Evolutionary conservation across 1,140 invertebrate species (phyloP), one percentile per base, ranked within the genome.

Genomic region (Ladona fulva): DNA sequence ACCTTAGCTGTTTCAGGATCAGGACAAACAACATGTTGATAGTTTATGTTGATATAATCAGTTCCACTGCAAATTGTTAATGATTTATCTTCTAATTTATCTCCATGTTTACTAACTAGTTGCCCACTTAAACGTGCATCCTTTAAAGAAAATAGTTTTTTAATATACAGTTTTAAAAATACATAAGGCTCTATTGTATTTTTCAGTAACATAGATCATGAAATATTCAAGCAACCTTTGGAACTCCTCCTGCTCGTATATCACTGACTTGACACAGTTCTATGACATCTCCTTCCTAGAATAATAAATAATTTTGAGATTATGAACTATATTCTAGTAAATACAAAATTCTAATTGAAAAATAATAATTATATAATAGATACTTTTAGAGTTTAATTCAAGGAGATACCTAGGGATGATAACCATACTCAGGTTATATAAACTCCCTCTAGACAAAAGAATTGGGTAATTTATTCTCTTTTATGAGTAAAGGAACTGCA

Each of bases 21-120:
- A 25, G 94, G 92, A 84, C 96, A 98, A 52, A 99, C 93, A 81
- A 99, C 92, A 86, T 98, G 96, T 81, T 97, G 96, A 85, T 98
- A 98, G 87, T 95, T 98, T 84, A 99, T 97, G 86, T 98, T 99
- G 82, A 99, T 99, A 85, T 99, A 96, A 88, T 99, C 98, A 24
- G 95, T 94, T n/a, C 97, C 97, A 84, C 95, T 97, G 85, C 97
- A 99, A 81, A 99, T 96, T 75, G 97, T 98, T n/a, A 99, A 86
- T 74, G 96, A 98, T 83, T 96, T 94, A 75, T 97, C 95, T 82
- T 99, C 97, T 66, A 99, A 83, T 80, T 91, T 92, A 77, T 94
- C 91, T 16, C 88, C 88, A 83, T 95, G 91, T 84, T 95, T 95
- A 80, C 87, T 90, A 25, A 86, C 82, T 78, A 99, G 86, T 82